phyloP scores from a whole-genome alignment of 2,113 vertebrate species.

The Anser brachyrhynchus region DNA sequence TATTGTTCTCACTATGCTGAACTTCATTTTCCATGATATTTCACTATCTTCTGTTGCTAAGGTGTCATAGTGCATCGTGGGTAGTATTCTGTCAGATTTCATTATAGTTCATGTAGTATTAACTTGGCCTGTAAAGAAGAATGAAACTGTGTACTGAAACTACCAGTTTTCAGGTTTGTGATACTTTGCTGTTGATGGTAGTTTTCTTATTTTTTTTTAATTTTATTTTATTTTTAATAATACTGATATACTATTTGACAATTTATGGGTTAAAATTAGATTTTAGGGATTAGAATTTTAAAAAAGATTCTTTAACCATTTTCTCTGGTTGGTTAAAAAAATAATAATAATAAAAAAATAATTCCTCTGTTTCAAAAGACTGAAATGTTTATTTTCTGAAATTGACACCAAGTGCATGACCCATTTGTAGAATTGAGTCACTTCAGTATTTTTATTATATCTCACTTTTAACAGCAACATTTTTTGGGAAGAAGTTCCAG shows the following conservation, averaged over 20 bases:
- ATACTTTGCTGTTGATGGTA: background rate
- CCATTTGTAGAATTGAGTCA: background rate
- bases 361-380: background rate
- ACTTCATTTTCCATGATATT: background rate
- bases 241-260: too few species aligned
- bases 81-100: background rate
- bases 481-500: background rate
- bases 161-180: background rate
- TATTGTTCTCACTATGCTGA: background rate
- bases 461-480: background rate
- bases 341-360: background rate
- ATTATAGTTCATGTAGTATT: fast-evolving
- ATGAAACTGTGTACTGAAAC: background rate
- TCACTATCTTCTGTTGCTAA: background rate
- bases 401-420: background rate
- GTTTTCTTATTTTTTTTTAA: background rate
- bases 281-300: background rate
- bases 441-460: background rate
- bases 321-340: background rate
- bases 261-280: background rate
- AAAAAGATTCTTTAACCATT: background rate
- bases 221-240: background rate
- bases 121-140: background rate
- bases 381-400: background rate
- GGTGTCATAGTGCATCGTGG: background rate